Evolutionary conservation across 1,140 invertebrate genomes (phyloP), one percentile per base, ranked within the genome.

Genomic region (Polypedilum vanderplanki): DNA sequence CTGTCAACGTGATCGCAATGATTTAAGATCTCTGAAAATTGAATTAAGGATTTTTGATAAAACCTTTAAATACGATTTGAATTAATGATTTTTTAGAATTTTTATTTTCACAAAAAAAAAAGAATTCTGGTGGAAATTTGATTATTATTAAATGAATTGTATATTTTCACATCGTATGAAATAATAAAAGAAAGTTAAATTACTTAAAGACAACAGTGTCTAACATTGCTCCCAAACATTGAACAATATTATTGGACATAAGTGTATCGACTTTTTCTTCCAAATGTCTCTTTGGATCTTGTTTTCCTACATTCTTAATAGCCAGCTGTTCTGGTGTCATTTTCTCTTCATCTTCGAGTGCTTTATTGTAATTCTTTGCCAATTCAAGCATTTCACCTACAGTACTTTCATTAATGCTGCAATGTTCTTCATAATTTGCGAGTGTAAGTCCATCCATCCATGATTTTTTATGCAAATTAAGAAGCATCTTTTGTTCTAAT

Each of bases 321-420:
- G 97, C 98, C 81, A 99, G 85, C 83, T 99, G 97, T 83, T 99
- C 97, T 0, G 96, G 94, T n/a, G 97, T 99, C 96, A 99, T 98
- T 83, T 98, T 98, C 82, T 99, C 97, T 84, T 99, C 98, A 80
- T 99, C 98, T 85, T 99, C 98, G 67, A 99, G 85, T 64, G 97
- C 93, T 87, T 99, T 99, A 81, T 98, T 98, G 82, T 99, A 99
- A 82, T 97, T 95, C 82, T 98, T 99, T 7, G 98, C 97, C 76
- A 99, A 85, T 75, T 98, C 96, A 22, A 99, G 85, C 95, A 99
- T 99, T 79, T 97, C 94, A 76, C 93, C 89, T 0, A 99, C 95
- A 75, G 95, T 97, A 74, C 90, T 91, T 84, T 99, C 93, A 82
- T 95, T 96, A 1, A 93, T 87, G 76, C 90, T 88, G 85, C 96